These are phyloP conservation scores for Aplocera efformata DNA, from an alignment of 2,888 invertebrate species.

Conservation along the genomic window DNA sequence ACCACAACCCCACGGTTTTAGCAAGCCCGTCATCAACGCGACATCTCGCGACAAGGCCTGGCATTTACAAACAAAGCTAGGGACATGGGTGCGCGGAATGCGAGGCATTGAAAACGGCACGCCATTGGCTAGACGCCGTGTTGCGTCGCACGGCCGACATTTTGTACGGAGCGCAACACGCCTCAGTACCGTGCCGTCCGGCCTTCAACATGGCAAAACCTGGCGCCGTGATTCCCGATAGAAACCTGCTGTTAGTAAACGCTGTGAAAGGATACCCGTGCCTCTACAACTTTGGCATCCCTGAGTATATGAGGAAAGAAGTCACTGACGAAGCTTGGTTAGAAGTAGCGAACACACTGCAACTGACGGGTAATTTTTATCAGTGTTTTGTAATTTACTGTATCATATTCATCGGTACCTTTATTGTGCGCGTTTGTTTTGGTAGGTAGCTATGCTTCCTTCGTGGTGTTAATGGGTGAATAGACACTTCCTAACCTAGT, in stretches of 20 bases:
- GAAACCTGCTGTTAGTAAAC: conserved; percentile 39
- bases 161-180: conserved; percentile 20
- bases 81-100: not conserved
- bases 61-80: too few relatives aligned
- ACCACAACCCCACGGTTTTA: too few relatives aligned
- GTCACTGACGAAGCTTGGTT: conserved; percentile 42
- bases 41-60: too few relatives aligned
- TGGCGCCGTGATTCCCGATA: conserved; percentile 36
- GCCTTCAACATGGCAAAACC: conserved; percentile 23
- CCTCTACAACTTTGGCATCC: conserved; percentile 39
- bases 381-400: conserved; percentile 1
- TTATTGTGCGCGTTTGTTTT: not conserved
- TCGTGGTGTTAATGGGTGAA: too few relatives aligned
- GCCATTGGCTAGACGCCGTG: conserved; percentile 28
- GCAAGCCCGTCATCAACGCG: too few relatives aligned
- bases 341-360: conserved; percentile 38
- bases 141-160: conserved; percentile 39
- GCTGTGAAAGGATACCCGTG: conserved; percentile 41
- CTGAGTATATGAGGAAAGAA: conserved; percentile 44
- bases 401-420: not conserved
- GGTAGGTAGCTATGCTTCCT: not conserved
- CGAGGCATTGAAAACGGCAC: not conserved
- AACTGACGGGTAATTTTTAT: conserved; percentile 32
- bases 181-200: conserved; percentile 24
- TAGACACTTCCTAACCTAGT: too few relatives aligned